Percentiles rank a stretch among this genome's conserved stretches.
Conservation (phyloP, 2,113 vertebrate genomes). For the Mixornis gularis region DNA sequence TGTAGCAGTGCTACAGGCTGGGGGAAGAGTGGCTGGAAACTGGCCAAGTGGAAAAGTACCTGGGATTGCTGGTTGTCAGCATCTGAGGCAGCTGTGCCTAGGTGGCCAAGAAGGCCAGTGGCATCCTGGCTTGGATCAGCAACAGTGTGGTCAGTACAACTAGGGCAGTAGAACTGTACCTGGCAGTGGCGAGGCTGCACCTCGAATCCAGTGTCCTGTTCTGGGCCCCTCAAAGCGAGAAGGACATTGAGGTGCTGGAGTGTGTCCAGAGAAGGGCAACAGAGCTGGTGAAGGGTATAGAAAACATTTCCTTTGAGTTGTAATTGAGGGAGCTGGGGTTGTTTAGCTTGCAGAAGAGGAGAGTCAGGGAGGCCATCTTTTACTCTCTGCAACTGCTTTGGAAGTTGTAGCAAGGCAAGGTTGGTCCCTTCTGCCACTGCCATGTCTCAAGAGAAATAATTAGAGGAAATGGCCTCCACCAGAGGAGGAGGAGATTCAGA, state of each 20-base stretch:
- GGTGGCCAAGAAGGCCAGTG: not conserved
- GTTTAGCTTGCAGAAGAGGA: not conserved
- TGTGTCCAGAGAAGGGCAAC: not conserved
- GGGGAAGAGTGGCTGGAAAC: not conserved
- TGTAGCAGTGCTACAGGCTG: not conserved
- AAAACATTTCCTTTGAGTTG: not conserved
- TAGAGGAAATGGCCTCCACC: not conserved
- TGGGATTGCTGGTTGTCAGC: not conserved
- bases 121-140: not conserved
- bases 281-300: not conserved
- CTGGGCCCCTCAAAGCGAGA: not conserved
- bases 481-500: not conserved
- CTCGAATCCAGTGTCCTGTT: not conserved
- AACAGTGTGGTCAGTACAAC: not conserved
- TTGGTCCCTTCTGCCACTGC: not conserved
- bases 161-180: not conserved
- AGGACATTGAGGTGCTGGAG: not conserved
- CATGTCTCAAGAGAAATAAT: not conserved
- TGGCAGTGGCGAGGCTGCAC: not conserved
- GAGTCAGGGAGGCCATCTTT: fast-evolving
- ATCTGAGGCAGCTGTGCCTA: not conserved
- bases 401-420: not conserved
- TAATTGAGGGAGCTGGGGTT: not conserved
- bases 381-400: not conserved
- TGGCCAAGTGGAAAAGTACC: not conserved